Evolutionary conservation across 2,797 vertebrate genomes (phyloP).

Genomic region (Columba guinea): DNA sequence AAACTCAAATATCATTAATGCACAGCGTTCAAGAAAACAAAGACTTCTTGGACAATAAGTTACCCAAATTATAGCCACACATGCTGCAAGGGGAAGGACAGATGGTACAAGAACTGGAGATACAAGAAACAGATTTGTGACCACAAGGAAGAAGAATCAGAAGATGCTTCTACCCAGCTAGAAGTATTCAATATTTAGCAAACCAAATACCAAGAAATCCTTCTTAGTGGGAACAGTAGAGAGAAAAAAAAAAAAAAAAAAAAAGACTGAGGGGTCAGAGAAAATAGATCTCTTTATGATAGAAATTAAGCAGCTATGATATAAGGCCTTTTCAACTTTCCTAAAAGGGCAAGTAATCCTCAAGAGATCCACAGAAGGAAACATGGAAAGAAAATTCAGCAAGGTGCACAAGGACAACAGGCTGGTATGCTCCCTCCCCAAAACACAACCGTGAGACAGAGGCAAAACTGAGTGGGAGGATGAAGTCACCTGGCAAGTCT

Average conservation of each 20-base stretch:
- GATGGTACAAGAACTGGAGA: constrained; percentile 68
- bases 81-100: constrained; percentile 63
- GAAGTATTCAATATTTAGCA: constrained; percentile 52
- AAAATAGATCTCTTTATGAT: neutral
- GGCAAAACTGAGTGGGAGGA: constrained; percentile 68
- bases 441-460: constrained; percentile 60
- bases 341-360: constrained; percentile 15
- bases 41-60: constrained; percentile 68
- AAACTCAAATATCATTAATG: constrained; percentile 13
- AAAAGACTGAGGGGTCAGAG: neutral
- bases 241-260: neutral
- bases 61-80: constrained; percentile 68
- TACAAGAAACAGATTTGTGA: constrained; percentile 69
- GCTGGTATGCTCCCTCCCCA: constrained; percentile 33
- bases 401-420: constrained; percentile 37
- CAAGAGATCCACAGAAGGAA: constrained; percentile 22
- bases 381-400: neutral
- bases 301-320: constrained; percentile 9
- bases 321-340: constrained; percentile 16
- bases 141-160: constrained; percentile 63
- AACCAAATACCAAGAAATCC: constrained; percentile 42
- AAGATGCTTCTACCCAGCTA: constrained; percentile 59
- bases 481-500: constrained; percentile 69
- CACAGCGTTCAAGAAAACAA: constrained; percentile 53
- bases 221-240: neutral